Conservation (phyloP, 2,888 invertebrate species). For the Lissonota sp. region DNA sequence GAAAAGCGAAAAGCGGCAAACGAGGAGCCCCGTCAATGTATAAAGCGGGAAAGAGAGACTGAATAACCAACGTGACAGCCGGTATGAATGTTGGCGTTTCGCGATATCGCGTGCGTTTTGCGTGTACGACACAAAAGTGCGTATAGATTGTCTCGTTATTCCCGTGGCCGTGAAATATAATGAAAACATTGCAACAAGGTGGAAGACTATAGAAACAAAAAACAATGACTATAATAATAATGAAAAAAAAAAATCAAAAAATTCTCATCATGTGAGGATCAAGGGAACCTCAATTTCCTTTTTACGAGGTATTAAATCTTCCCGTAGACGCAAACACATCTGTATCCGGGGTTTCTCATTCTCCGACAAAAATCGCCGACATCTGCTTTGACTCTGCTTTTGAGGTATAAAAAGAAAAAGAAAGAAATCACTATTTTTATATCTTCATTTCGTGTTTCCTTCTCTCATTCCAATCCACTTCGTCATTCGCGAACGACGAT, state of each 20-base stretch:
- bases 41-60: slow-evolving; percentile 5
- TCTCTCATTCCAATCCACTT: not conserved
- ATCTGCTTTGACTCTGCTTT: slow-evolving; percentile 51
- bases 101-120: slow-evolving; percentile 15
- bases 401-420: slow-evolving; percentile 9
- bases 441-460: slow-evolving; percentile 40
- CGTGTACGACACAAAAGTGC: not conserved
- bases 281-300: slow-evolving; percentile 1
- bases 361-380: slow-evolving; percentile 19
- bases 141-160: slow-evolving; percentile 41
- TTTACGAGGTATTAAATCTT: not conserved
- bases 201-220: not conserved
- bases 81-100: slow-evolving; percentile 33
- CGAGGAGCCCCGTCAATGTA: slow-evolving; percentile 66
- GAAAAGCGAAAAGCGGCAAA: slow-evolving; percentile 72
- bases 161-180: slow-evolving; percentile 43
- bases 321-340: slow-evolving; percentile 7
- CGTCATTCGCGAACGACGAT: slow-evolving; percentile 49
- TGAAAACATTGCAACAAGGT: slow-evolving; percentile 6
- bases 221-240: slow-evolving; percentile 17
- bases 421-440: slow-evolving; percentile 39
- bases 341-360: not conserved
- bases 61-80: slow-evolving; percentile 30
- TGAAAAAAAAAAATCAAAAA: not conserved
- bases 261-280: slow-evolving; percentile 17